phyloP scores from a whole-genome alignment of 2,113 vertebrate species.

The Taxidea taxus region DNA sequence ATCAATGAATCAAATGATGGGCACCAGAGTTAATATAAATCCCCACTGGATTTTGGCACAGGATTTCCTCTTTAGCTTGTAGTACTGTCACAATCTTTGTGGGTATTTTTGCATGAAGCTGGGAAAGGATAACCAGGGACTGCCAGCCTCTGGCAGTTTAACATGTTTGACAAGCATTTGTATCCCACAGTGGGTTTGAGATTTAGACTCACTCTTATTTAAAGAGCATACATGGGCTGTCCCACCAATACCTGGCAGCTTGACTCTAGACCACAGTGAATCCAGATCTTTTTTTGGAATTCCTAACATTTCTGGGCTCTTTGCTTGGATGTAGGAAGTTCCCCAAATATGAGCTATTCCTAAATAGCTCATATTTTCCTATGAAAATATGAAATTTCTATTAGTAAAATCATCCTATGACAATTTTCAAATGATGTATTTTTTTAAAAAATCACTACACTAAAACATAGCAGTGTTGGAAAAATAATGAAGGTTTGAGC shows the following conservation, averaged over 20 bases:
- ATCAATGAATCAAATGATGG: not conserved
- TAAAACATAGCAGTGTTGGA: not conserved
- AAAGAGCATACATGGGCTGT: not conserved
- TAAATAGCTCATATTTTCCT: not conserved
- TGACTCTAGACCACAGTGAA: not conserved
- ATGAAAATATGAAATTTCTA: too few relatives aligned
- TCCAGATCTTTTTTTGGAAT: not conserved
- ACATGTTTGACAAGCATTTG: not conserved
- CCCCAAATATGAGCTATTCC: not conserved
- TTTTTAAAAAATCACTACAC: not conserved
- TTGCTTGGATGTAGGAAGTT: not conserved
- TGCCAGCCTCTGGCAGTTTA: not conserved
- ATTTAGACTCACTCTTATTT: not conserved
- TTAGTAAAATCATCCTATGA: not conserved
- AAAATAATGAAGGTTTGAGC: not conserved
- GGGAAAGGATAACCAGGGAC: not conserved
- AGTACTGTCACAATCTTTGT: not conserved
- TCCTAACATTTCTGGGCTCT: not conserved
- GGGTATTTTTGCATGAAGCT: not conserved
- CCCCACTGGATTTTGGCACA: not conserved
- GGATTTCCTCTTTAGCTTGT: not conserved
- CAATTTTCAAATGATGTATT: slow-evolving; percentile 8
- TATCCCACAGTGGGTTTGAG: not conserved
- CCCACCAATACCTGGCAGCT: not conserved
- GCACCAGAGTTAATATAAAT: not conserved